These are phyloP conservation scores for Agrypnus murinus DNA, from an alignment of 2,888 invertebrate genomes.

Conservation along the genomic window DNA sequence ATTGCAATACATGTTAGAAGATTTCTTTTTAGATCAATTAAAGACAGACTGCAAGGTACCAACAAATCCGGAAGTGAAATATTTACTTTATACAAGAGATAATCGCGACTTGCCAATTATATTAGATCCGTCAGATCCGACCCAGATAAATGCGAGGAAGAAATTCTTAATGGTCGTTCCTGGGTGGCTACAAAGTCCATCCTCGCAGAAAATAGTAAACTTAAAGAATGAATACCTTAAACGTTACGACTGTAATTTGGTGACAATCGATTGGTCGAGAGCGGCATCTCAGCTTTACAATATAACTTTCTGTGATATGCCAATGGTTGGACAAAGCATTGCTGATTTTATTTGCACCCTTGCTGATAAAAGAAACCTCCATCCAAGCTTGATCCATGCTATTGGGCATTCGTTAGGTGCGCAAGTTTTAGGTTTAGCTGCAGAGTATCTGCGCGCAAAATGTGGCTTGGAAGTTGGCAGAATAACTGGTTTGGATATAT, in stretches of 20 bases:
- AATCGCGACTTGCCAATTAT: not conserved
- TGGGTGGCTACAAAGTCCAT: not conserved
- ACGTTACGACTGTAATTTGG: conserved; percentile 7
- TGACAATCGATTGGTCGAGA: conserved; percentile 5
- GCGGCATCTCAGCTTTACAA: not conserved
- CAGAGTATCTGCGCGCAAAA: not conserved
- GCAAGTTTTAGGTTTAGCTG: conserved; percentile 52
- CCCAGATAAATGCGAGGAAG: not conserved
- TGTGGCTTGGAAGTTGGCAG: conserved; percentile 1
- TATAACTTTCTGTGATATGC: not conserved
- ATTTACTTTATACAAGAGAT: not conserved
- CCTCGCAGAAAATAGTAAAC: not conserved
- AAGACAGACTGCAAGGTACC: not conserved
- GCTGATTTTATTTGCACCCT: conserved; percentile 21
- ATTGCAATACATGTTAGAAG: too few species aligned
- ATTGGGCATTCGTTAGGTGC: conserved; percentile 56
- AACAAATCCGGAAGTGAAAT: not conserved
- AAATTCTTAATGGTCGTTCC: conserved; percentile 8
- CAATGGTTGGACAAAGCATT: not conserved
- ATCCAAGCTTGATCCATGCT: conserved; percentile 42
- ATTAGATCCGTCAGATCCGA: not conserved
- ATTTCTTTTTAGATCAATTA: not conserved
- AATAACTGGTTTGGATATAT: conserved; percentile 23
- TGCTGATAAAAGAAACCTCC: not conserved
- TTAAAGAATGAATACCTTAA: conserved; percentile 19